phyloP scores from a whole-genome alignment of 2,888 invertebrate genomes.

The Dryobota labecula region DNA sequence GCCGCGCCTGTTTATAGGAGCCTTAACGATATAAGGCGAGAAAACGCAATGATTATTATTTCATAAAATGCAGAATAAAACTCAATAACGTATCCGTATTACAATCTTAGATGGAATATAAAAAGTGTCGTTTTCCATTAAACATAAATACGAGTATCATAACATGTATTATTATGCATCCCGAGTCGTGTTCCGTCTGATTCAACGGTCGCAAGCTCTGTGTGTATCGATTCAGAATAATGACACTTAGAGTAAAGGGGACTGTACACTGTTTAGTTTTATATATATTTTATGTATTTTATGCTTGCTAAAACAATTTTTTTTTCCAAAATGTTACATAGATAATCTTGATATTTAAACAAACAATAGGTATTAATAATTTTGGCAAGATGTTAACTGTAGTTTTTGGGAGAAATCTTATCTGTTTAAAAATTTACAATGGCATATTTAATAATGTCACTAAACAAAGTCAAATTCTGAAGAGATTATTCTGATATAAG shows the following conservation, averaged over 20 bases:
- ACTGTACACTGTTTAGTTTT: conserved; percentile 12
- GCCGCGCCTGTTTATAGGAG: too few relatives aligned
- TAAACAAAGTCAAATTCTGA: too few relatives aligned
- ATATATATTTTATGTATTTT: background rate
- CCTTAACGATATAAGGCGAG: background rate
- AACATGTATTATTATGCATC: conserved; percentile 48
- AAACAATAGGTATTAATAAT: background rate
- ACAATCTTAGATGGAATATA: background rate
- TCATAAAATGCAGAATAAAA: background rate
- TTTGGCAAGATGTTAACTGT: background rate
- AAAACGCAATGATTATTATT: background rate
- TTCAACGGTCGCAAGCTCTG: conserved; percentile 40
- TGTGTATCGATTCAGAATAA: conserved; percentile 58
- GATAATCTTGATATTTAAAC: background rate
- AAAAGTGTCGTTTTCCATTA: conserved; percentile 31
- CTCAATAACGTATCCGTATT: background rate
- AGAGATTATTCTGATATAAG: background rate
- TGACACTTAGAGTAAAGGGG: conserved; percentile 38
- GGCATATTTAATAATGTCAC: background rate
- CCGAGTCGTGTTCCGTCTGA: conserved; percentile 31
- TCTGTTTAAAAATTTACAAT: background rate
- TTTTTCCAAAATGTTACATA: background rate
- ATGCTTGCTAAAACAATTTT: background rate
- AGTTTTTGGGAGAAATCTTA: background rate
- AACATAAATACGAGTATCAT: too few relatives aligned